Conservation (phyloP, 2,797 vertebrate genomes). For the Otolemur crassicaudatus region DNA sequence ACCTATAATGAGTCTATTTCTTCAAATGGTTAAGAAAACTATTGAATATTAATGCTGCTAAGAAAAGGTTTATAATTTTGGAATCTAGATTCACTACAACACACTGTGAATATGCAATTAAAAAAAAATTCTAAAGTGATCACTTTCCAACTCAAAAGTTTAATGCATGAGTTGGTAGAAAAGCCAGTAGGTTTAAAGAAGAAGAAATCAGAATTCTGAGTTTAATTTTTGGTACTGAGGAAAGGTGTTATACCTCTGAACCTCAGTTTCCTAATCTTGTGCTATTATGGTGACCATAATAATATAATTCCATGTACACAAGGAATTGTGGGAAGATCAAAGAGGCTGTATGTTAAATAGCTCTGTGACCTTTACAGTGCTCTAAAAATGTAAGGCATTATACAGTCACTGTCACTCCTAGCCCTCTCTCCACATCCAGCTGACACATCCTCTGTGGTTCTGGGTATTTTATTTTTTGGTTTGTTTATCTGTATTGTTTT, state of each 20-base stretch:
- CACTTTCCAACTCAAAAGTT: neutral
- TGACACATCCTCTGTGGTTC: neutral
- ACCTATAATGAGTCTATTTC: constrained; percentile 16
- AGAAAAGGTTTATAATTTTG: constrained; percentile 26
- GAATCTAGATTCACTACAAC: neutral
- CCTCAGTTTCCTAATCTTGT: neutral
- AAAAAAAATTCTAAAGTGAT: neutral
- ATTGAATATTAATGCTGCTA: constrained; percentile 53
- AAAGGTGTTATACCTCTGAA: neutral
- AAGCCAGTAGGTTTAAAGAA: neutral
- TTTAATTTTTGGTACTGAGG: neutral
- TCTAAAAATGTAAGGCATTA: neutral
- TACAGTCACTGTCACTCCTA: no score
- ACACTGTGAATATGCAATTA: neutral
- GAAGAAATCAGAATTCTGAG: neutral
- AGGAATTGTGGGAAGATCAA: neutral
- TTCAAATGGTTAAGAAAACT: constrained; percentile 36
- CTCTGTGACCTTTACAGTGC: neutral
- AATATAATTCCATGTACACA: neutral
- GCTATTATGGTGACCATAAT: neutral
- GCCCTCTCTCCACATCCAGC: neutral
- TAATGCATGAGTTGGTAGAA: neutral
- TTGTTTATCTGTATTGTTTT: no score
- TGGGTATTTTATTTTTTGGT: neutral
- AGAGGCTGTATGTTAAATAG: neutral